A percentile compares a stretch with the other conserved stretches of the same genome.
phyloP scores from a whole-genome alignment of 2,888 invertebrate genomes.

The Limenitis arthemis region DNA sequence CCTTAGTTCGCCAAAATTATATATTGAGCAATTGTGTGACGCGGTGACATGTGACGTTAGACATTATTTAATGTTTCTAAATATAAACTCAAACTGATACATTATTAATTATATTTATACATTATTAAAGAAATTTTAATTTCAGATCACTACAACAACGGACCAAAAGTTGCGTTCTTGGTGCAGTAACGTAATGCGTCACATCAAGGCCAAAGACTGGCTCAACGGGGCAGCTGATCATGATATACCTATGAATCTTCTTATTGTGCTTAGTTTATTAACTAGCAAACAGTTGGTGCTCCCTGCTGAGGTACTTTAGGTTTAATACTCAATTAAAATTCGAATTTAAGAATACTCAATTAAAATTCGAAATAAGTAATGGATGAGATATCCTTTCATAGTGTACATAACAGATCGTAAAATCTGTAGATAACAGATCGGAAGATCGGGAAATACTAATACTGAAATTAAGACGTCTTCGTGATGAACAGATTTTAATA shows the following conservation, averaged over 20 bases:
- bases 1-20: background rate
- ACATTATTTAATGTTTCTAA: too few species aligned
- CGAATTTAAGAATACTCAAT: background rate
- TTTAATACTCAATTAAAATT: background rate
- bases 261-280: slow-evolving; percentile 41
- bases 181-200: slow-evolving; percentile 33
- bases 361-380: too few species aligned
- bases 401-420: too few species aligned
- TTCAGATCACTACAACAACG: slow-evolving; percentile 28
- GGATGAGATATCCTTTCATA: too few species aligned
- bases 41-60: background rate
- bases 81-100: too few species aligned
- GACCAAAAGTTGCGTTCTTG: slow-evolving; percentile 40
- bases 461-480: too few species aligned
- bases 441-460: too few species aligned
- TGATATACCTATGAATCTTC: slow-evolving; percentile 34
- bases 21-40: background rate
- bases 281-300: slow-evolving; percentile 34
- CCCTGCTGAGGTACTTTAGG: slow-evolving; percentile 26
- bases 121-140: background rate
- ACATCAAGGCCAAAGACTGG: slow-evolving; percentile 29
- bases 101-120: background rate
- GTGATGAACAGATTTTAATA: too few species aligned
- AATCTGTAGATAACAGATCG: too few species aligned
- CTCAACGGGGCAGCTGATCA: slow-evolving; percentile 28